Conservation (phyloP, 2,888 invertebrate genomes). For the Candidula unifasciata region DNA sequence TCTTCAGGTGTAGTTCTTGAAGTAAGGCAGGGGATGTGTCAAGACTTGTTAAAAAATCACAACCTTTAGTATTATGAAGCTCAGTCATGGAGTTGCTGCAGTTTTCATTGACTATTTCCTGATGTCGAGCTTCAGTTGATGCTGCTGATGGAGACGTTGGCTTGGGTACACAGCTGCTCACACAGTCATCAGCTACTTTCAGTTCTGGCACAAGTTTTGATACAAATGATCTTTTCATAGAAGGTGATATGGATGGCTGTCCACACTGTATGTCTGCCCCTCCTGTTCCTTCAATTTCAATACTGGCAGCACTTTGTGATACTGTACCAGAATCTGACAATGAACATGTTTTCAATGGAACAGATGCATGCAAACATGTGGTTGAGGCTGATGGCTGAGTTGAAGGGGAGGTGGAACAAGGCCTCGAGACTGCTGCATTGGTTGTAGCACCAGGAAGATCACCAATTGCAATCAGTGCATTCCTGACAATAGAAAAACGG, state of each 20-base stretch:
- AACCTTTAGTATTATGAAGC: constrained; percentile 33
- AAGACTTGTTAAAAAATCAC: constrained; percentile 10
- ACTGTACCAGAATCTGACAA: not conserved
- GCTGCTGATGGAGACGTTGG: constrained; percentile 22
- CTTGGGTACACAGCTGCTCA: not conserved
- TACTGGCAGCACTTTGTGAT: not conserved
- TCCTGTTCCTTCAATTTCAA: not conserved
- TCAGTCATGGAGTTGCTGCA: constrained; percentile 17
- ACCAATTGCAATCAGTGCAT: not conserved
- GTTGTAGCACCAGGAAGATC: constrained; percentile 28
- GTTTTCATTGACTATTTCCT: not conserved
- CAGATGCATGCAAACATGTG: not conserved
- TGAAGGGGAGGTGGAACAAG: constrained; percentile 21
- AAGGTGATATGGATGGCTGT: not conserved
- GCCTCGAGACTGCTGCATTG: constrained; percentile 31
- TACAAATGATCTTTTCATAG: not conserved
- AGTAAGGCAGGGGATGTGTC: constrained; percentile 26
- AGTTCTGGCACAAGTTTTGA: not conserved
- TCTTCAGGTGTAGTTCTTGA: constrained; percentile 6
- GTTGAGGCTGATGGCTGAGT: not conserved
- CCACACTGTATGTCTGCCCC: not conserved
- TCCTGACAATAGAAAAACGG: not conserved
- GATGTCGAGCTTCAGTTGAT: constrained; percentile 23
- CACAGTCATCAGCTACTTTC: not conserved
- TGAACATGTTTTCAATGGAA: not conserved